These are phyloP conservation scores for Sphenopsis melanotis DNA, from an alignment of 2,797 vertebrate species.

Conservation along the genomic window DNA sequence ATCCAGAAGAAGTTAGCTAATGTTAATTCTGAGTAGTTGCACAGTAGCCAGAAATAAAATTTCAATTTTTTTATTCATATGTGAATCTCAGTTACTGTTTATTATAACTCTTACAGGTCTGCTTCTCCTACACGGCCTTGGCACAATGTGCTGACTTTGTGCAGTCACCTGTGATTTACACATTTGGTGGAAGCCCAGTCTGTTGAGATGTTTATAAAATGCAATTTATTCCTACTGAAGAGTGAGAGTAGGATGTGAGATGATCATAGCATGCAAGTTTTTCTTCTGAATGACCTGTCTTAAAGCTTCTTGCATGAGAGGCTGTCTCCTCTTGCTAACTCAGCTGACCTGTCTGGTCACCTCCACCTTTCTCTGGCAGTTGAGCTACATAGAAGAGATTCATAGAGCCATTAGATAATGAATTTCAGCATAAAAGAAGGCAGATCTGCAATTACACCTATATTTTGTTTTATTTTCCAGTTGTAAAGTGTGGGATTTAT, in stretches of 20 bases:
- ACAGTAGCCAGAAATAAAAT: background rate
- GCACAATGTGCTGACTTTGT: background rate
- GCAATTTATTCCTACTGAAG: background rate
- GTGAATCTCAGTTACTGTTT: background rate
- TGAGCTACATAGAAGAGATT: background rate
- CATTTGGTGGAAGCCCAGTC: background rate
- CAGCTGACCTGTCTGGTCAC: background rate
- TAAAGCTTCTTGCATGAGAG: background rate
- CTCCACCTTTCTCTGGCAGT: background rate
- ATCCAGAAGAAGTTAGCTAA: background rate
- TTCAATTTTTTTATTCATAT: fast-evolving
- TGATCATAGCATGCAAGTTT: background rate
- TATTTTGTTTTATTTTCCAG: background rate
- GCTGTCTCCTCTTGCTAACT: background rate
- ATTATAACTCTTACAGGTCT: background rate
- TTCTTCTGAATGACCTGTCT: background rate
- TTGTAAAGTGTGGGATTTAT: background rate
- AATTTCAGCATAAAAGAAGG: background rate
- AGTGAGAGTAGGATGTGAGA: background rate
- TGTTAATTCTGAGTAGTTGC: background rate
- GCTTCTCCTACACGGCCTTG: background rate
- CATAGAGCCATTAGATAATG: background rate
- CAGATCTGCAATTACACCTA: background rate
- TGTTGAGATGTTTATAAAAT: background rate
- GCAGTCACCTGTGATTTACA: background rate